phyloP scores from a whole-genome alignment of 2,113 vertebrate genomes.

The Furnarius figulus region DNA sequence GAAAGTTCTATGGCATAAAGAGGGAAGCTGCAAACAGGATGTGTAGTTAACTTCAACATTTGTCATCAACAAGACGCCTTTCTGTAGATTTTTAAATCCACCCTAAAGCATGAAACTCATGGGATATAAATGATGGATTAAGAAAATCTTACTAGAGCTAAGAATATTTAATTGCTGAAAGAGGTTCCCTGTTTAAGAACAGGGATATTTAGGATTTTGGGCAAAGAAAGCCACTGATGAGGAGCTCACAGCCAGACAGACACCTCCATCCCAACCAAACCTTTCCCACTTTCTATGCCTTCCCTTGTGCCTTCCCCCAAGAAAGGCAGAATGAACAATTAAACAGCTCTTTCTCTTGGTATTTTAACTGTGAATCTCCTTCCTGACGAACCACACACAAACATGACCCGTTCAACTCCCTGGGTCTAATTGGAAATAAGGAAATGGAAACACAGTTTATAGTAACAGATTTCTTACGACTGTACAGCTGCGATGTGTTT shows the following conservation, averaged over 20 bases:
- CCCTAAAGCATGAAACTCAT: not conserved
- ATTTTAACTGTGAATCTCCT: not conserved
- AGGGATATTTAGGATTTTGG: not conserved
- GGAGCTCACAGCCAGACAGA: not conserved
- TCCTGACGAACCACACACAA: not conserved
- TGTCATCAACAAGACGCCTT: not conserved
- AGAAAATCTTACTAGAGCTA: not conserved
- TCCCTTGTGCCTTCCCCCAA: not conserved
- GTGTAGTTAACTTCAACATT: not conserved
- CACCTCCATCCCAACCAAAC: not conserved
- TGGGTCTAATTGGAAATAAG: not conserved
- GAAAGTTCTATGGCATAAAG: not conserved
- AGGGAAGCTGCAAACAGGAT: not conserved
- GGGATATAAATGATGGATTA: not conserved
- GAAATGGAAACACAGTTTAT: not conserved
- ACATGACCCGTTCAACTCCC: not conserved
- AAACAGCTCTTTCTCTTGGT: not conserved
- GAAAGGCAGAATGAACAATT: not conserved
- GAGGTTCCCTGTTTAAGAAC: not conserved
- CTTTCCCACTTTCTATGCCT: rapidly evolving
- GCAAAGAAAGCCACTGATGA: not conserved
- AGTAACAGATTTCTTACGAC: not conserved
- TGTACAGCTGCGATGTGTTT: conserved; percentile 1
- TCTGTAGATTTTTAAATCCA: not conserved
- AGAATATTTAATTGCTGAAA: not conserved